These are phyloP conservation scores for Drosophila mimetica DNA, from an alignment of 2,888 invertebrate species.

Conservation along the genomic window DNA sequence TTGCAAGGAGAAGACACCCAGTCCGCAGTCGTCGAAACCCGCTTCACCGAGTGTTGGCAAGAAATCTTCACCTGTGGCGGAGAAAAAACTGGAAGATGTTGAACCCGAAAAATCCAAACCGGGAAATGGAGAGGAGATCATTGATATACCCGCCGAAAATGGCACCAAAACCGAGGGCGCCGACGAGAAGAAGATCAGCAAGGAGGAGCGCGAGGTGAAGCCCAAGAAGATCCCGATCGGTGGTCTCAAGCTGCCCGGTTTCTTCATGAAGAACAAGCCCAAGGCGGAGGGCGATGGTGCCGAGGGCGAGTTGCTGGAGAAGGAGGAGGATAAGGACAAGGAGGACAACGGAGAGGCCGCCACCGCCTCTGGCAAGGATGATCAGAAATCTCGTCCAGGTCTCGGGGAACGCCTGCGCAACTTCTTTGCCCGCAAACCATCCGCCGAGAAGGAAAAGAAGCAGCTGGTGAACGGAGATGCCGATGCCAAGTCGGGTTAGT, in stretches of 20 bases:
- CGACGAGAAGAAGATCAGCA: constrained; percentile 84
- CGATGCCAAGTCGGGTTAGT: constrained; percentile 83
- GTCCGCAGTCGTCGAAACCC: constrained; percentile 72
- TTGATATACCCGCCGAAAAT: constrained; percentile 81
- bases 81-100: constrained; percentile 17
- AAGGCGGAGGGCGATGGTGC: constrained; percentile 87
- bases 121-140: constrained; percentile 80
- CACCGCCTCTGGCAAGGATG: constrained; percentile 59
- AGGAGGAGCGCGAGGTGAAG: constrained; percentile 90
- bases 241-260: constrained; percentile 94
- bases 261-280: constrained; percentile 91
- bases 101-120: constrained; percentile 41
- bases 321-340: constrained; percentile 81
- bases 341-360: constrained; percentile 62
- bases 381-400: constrained; percentile 81
- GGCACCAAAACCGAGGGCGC: constrained; percentile 55
- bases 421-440: constrained; percentile 86
- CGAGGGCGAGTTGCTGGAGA: constrained; percentile 85
- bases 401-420: constrained; percentile 85
- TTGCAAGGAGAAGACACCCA: constrained; percentile 67
- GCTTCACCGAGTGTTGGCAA: constrained; percentile 73
- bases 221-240: constrained; percentile 94
- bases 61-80: constrained; percentile 52
- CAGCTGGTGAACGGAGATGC: constrained; percentile 79
- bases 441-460: constrained; percentile 79